Percentiles rank a stretch among this genome's conserved stretches.
Conservation (phyloP, 1,140 invertebrate genomes). For the Drosophila grimshawi region DNA sequence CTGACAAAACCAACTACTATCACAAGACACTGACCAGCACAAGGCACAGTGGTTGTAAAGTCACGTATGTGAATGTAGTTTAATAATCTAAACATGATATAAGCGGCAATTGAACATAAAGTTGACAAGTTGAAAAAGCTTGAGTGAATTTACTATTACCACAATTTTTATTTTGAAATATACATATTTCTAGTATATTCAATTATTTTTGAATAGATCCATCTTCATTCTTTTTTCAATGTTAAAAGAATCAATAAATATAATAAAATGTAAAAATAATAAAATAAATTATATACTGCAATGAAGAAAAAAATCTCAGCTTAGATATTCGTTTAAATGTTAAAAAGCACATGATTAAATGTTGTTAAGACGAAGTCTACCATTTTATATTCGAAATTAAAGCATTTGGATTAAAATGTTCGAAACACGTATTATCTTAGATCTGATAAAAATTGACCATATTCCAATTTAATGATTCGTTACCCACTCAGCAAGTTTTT, state of each 20-base stretch:
- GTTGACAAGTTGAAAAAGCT: background rate
- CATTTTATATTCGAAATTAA: too few species aligned
- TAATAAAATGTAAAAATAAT: too few species aligned
- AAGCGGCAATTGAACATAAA: constrained; percentile 1
- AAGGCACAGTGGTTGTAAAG: constrained; percentile 33
- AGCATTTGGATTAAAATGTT: background rate
- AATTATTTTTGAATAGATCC: too few species aligned
- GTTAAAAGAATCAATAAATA: too few species aligned
- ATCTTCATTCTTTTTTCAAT: too few species aligned
- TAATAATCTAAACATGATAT: constrained; percentile 10
- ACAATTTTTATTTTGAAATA: too few species aligned
- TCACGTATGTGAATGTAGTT: constrained; percentile 13
- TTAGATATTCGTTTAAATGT: too few species aligned
- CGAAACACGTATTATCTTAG: constrained; percentile 7
- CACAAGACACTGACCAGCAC: background rate
- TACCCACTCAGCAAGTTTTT: constrained; percentile 11
- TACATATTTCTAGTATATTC: too few species aligned
- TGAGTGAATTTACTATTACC: background rate
- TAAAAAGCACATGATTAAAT: too few species aligned
- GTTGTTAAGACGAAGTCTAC: too few species aligned
- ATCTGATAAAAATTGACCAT: background rate
- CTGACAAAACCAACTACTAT: constrained; percentile 3
- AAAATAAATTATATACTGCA: too few species aligned
- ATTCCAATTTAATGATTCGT: constrained; percentile 6
- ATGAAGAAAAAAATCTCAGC: too few species aligned